Percentiles rank a stretch among this genome's conserved stretches.
phyloP scores from a whole-genome alignment of 1,140 invertebrate genomes.

The Drosophila baimaii region DNA sequence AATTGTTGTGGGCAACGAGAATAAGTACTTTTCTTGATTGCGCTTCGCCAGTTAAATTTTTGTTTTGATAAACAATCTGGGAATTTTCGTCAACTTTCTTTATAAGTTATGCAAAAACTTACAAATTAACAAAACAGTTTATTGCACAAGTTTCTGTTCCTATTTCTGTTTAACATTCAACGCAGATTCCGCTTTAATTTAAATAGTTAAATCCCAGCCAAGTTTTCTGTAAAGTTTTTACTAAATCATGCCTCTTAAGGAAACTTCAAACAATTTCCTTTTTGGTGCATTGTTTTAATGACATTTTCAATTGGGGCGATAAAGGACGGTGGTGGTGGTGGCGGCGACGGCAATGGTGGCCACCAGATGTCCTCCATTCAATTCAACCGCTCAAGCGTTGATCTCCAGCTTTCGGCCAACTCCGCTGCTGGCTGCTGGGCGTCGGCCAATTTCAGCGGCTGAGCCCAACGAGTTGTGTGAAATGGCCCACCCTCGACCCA shows the following conservation, averaged over 20 bases:
- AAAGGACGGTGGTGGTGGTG: constrained; percentile 20
- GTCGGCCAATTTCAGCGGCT: constrained; percentile 39
- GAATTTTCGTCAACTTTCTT: constrained; percentile 18
- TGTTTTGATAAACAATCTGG: constrained; percentile 13
- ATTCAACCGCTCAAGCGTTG: constrained; percentile 41
- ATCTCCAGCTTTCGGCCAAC: constrained; percentile 47
- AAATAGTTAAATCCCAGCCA: constrained; percentile 22
- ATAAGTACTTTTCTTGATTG: constrained; percentile 11
- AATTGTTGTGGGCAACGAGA: neutral
- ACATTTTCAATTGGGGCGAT: constrained; percentile 62
- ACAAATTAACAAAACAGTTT: constrained; percentile 17
- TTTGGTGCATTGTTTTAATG: constrained; percentile 63
- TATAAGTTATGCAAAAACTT: constrained; percentile 29
- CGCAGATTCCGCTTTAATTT: constrained; percentile 17
- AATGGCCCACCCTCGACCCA: constrained; percentile 29
- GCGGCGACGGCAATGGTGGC: neutral
- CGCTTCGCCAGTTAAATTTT: constrained; percentile 10
- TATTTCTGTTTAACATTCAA: constrained; percentile 29
- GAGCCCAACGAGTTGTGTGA: constrained; percentile 44
- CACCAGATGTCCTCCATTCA: constrained; percentile 45
- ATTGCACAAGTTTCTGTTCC: constrained; percentile 19
- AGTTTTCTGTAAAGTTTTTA: constrained; percentile 15
- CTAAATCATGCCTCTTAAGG: constrained; percentile 11
- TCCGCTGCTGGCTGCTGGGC: constrained; percentile 18
- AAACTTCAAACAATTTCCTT: constrained; percentile 36